phyloP scores from a whole-genome alignment of 1,140 invertebrate species.

The Macrostomum lignano region DNA sequence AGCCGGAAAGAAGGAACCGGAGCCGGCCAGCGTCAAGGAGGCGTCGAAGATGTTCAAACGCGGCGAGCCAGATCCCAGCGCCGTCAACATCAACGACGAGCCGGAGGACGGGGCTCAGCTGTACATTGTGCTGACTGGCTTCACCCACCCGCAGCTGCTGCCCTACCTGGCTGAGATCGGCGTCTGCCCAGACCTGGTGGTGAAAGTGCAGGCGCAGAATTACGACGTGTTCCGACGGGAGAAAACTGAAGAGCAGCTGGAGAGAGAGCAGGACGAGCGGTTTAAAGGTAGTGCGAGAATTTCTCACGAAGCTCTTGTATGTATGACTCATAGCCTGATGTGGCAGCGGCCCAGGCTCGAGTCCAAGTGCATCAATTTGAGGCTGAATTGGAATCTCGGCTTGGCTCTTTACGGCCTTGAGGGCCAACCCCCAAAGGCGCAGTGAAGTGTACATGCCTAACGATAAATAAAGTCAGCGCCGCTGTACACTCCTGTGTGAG shows the following conservation, averaged over 20 bases:
- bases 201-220: conserved; percentile 9
- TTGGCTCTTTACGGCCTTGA: too few relatives aligned
- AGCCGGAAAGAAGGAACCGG: conserved; percentile 17
- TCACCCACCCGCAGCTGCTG: conserved; percentile 17
- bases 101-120: conserved; percentile 24
- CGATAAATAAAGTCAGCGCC: too few relatives aligned
- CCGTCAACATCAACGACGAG: conserved; percentile 27
- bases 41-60: conserved; percentile 22
- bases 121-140: conserved; percentile 21
- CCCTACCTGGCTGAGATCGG: conserved; percentile 15
- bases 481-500: too few relatives aligned
- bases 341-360: too few relatives aligned
- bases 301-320: too few relatives aligned
- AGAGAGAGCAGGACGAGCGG: conserved; percentile 16
- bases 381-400: too few relatives aligned
- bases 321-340: too few relatives aligned
- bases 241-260: conserved; percentile 9
- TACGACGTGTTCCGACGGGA: conserved; percentile 8
- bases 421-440: too few relatives aligned
- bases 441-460: too few relatives aligned
- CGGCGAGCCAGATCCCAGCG: conserved; percentile 20
- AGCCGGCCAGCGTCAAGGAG: conserved; percentile 16
- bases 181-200: conserved; percentile 13
- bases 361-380: too few relatives aligned
- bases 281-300: conserved; percentile 11